Evolutionary conservation across 2,888 invertebrate species (phyloP).

Genomic region (Hanleya hanleyi): DNA sequence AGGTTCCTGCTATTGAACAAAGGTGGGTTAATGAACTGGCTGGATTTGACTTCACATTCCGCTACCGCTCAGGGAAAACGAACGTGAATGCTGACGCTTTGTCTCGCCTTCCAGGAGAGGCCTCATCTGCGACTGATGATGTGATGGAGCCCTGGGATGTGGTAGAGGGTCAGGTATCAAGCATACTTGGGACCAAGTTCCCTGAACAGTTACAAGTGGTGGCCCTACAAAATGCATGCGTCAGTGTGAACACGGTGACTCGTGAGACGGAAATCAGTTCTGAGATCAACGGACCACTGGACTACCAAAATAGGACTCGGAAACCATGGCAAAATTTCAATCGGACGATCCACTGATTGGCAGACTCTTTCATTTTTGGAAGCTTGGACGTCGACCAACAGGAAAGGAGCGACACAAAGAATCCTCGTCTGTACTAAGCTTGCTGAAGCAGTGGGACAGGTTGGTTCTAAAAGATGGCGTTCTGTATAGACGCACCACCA

Average conservation of each 20-base stretch:
- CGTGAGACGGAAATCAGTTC: background rate
- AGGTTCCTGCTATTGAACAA: slow-evolving; percentile 30
- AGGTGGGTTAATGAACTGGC: slow-evolving; percentile 29
- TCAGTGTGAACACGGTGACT: background rate
- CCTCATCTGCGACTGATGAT: too few relatives aligned
- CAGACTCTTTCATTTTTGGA: too few relatives aligned
- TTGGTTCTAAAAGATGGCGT: background rate
- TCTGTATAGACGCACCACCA: slow-evolving; percentile 6
- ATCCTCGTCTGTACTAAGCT: background rate
- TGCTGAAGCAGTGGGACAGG: slow-evolving; percentile 3
- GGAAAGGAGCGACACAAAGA: background rate
- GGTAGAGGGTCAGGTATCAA: too few relatives aligned
- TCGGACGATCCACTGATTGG: too few relatives aligned
- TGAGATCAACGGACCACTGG: background rate
- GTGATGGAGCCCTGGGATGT: too few relatives aligned
- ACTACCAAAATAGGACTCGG: background rate
- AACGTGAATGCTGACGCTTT: slow-evolving; percentile 30
- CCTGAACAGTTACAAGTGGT: too few relatives aligned
- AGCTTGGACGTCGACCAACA: too few relatives aligned
- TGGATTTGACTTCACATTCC: slow-evolving; percentile 19
- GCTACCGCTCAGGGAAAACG: slow-evolving; percentile 19
- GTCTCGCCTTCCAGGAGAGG: slow-evolving; percentile 15
- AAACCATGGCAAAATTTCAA: background rate
- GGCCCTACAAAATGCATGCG: too few relatives aligned
- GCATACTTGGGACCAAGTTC: too few relatives aligned